phyloP scores from a whole-genome alignment of 2,797 vertebrate species.

The Melanotaenia trifasciata region DNA sequence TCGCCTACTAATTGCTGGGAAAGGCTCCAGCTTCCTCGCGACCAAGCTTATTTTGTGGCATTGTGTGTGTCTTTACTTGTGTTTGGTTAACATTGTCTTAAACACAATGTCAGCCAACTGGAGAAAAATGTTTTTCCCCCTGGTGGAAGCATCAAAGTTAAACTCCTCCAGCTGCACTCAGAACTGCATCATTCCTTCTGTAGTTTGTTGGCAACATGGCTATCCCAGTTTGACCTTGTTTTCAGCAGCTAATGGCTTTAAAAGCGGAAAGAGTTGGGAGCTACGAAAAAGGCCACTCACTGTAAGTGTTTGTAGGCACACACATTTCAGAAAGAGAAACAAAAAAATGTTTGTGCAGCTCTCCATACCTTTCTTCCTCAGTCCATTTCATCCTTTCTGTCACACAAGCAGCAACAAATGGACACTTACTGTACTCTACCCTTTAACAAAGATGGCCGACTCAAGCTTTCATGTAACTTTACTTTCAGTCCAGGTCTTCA shows the following conservation, averaged over 20 bases:
- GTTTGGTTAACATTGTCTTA: too few relatives aligned
- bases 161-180: conserved; percentile 28
- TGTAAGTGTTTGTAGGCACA: neutral
- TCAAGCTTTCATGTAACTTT: too few relatives aligned
- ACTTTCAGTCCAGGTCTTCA: too few relatives aligned
- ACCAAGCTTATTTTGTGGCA: neutral
- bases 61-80: too few relatives aligned
- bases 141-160: conserved; percentile 6
- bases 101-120: neutral
- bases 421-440: conserved; percentile 3
- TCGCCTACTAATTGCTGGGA: too few relatives aligned
- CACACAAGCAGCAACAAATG: neutral
- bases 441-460: neutral
- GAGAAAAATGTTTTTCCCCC: conserved; percentile 9
- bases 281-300: conserved; percentile 32
- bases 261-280: conserved; percentile 40
- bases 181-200: conserved; percentile 29
- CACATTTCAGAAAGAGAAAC: conserved; percentile 1
- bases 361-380: neutral
- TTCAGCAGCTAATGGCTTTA: conserved; percentile 55
- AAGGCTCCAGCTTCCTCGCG: too few relatives aligned
- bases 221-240: conserved; percentile 49
- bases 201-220: conserved; percentile 10
- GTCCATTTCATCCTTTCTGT: neutral
- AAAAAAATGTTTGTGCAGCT: neutral